Evolutionary conservation across 1,140 invertebrate species (phyloP).

Genomic region (Helicoverpa zea): DNA sequence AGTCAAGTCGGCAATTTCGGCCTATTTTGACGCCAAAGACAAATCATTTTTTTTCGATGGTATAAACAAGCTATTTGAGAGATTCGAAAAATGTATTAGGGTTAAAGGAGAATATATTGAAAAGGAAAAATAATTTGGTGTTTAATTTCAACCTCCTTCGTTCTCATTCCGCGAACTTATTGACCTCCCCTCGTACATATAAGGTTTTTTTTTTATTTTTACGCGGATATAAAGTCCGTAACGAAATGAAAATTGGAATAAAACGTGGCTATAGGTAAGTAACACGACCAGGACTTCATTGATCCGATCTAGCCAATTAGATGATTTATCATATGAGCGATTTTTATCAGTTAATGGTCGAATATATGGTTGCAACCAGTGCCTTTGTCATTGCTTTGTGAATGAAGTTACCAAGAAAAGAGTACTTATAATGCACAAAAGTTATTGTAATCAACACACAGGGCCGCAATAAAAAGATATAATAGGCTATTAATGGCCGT

Average conservation of each 20-base stretch:
- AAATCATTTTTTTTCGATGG: too few species aligned
- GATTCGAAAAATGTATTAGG: too few species aligned
- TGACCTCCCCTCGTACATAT: too few species aligned
- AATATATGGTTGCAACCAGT: not conserved
- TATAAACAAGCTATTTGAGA: too few species aligned
- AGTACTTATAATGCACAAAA: not conserved
- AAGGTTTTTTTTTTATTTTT: not conserved
- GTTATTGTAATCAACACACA: slow-evolving; percentile 9
- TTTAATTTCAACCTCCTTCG: too few species aligned
- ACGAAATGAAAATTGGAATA: not conserved
- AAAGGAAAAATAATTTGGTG: too few species aligned
- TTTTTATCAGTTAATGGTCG: not conserved
- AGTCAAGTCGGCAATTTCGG: too few species aligned
- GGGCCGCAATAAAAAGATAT: slow-evolving; percentile 24
- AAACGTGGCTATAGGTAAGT: not conserved
- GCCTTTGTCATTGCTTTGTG: not conserved
- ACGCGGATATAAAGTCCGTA: not conserved
- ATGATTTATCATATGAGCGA: not conserved
- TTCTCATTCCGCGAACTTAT: too few species aligned
- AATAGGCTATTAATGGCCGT: slow-evolving; percentile 30
- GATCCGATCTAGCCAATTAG: slow-evolving; percentile 4
- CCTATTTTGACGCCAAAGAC: too few species aligned
- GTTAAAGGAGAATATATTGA: too few species aligned
- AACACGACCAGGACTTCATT: not conserved
- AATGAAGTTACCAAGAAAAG: not conserved